Conservation (phyloP, 1,140 invertebrate species). For the Dinoponera quadriceps region DNA sequence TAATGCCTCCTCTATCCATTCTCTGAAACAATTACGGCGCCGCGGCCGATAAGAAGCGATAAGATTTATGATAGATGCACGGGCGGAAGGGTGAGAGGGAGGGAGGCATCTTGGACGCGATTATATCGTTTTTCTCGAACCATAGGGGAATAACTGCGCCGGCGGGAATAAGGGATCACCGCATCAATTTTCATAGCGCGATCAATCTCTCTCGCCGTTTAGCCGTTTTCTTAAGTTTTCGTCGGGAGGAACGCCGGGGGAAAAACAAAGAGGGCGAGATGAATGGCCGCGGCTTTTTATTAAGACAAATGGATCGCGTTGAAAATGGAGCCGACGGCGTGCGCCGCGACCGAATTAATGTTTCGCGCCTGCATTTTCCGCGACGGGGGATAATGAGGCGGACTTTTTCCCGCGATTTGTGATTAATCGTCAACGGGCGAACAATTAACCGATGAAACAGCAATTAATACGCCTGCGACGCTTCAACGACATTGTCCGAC, state of each 20-base stretch:
- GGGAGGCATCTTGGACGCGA: not conserved
- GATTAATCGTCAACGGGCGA: too few relatives aligned
- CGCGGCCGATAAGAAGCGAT: too few relatives aligned
- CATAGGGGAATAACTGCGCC: not conserved
- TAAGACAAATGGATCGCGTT: slow-evolving; percentile 15
- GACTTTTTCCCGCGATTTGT: too few relatives aligned
- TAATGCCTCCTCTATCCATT: not conserved
- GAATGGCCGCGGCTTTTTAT: slow-evolving; percentile 21
- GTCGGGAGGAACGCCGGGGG: not conserved
- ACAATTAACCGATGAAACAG: too few relatives aligned
- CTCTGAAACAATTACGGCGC: not conserved
- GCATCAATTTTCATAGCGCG: slow-evolving; percentile 57
- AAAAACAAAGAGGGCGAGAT: not conserved
- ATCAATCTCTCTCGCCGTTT: slow-evolving; percentile 51
- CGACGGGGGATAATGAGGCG: too few relatives aligned
- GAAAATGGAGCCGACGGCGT: not conserved
- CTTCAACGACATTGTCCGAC: too few relatives aligned
- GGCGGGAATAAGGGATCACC: not conserved
- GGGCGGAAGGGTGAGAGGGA: not conserved
- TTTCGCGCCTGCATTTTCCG: too few relatives aligned
- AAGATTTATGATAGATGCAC: not conserved
- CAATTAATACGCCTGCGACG: too few relatives aligned
- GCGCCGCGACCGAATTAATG: slow-evolving; percentile 5
- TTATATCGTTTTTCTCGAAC: slow-evolving; percentile 15
- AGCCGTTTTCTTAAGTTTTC: slow-evolving; percentile 11